Evolutionary conservation across 2,797 vertebrate species (phyloP).

Genomic region (Xyrichtys novacula): DNA sequence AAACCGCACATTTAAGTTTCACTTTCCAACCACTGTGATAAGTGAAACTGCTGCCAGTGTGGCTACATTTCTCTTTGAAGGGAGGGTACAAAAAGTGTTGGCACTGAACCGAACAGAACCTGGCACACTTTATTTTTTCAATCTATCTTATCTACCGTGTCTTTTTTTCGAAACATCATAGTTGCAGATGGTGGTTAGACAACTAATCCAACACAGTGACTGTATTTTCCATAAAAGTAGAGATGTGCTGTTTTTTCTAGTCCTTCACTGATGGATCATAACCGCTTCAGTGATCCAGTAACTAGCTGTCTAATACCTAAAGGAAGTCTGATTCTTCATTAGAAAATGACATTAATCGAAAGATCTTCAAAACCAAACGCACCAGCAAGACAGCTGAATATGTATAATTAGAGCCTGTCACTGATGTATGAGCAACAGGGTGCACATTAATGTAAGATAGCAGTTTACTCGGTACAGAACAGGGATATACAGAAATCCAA

Average conservation of each 20-base stretch:
- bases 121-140: neutral
- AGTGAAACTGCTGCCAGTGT: constrained; percentile 31
- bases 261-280: neutral
- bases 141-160: constrained; percentile 2
- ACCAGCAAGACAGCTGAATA: neutral
- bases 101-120: constrained; percentile 8
- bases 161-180: constrained; percentile 11
- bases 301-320: neutral
- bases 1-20: constrained; percentile 45
- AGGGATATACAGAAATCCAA: neutral
- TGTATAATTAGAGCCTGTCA: neutral
- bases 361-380: neutral
- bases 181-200: neutral
- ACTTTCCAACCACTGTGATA: constrained; percentile 19
- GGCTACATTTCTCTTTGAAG: neutral
- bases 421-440: neutral
- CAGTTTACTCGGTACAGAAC: too few species aligned
- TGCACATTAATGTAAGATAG: too few species aligned
- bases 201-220: neutral
- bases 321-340: neutral
- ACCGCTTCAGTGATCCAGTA: neutral
- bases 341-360: neutral
- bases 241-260: neutral
- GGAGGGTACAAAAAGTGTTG: constrained; percentile 5
- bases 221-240: neutral